Base-by-base conservation (phyloP, 2,113 vertebrate species). In the Aptenodytes patagonicus region DNA sequence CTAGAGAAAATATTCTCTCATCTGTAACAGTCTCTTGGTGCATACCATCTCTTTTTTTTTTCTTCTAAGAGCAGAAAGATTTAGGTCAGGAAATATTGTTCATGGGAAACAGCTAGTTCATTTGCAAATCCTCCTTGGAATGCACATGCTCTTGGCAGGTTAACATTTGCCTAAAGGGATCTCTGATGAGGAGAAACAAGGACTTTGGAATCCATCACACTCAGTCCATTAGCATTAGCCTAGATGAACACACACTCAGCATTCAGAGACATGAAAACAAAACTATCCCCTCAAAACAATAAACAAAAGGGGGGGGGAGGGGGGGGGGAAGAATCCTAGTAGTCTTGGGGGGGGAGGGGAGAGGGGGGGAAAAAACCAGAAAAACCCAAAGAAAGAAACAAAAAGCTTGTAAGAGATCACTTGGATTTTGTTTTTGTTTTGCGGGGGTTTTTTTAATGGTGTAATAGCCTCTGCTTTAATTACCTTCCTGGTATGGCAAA, bases 141-240 rank as follows among this genome's bases (percentile, higher is more conserved):
- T 36, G 38, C 69, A 93, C 61, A 89, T 69, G 47, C 42, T 95
- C 51, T 97, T 97, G 95, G 95, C 96, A 96, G 95, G 92, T 90
- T 96, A 92, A 90, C 79, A 47, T 93, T 97, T 95, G 96, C 93
- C 95, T 92, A 83, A 88, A 96, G 95, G 96, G 16, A 68, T 83
- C 83, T 93, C 60, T 88, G 83, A 92, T 44, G 79, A 95, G 64
- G 51, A 91, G 84, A 96, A 94, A 77, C 68, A 65, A 90, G 79
- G 92, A 88, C 85, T 96, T 93, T 40, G 40, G 36, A 55, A 93
- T 86, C 29, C 38, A 54, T 83, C 90, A 88, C 90, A 73, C 34
- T n/a, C 84, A 88, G 62, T 12, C 58, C 58, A n/a, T 85, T 83
- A 83, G 24, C 40, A 52, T 65, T 66, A 91, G 71, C 75, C 40